Percentiles rank a stretch among this genome's conserved stretches.
Conservation (phyloP, 2,888 invertebrate species). For the Brachyptera putata region DNA sequence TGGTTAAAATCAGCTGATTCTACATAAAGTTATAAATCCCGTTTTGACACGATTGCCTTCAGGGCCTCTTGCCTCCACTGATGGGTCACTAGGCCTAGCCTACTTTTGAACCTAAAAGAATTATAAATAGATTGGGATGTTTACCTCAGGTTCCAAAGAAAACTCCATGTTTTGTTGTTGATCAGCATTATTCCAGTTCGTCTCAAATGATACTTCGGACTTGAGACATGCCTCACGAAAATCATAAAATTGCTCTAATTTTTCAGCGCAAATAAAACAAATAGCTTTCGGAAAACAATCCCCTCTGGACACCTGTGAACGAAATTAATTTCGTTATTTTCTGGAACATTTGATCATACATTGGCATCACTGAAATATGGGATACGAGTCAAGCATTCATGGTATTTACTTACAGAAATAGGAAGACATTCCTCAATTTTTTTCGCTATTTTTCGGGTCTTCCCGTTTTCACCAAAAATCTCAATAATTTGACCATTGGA, state of each 20-base stretch:
- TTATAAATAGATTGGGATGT: not conserved
- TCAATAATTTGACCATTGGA: constrained; percentile 28
- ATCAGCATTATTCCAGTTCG: constrained; percentile 21
- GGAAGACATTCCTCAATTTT: constrained; percentile 32
- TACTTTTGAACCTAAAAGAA: no score
- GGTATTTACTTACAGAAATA: constrained; percentile 25
- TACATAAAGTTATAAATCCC: not conserved
- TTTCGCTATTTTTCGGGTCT: constrained; percentile 19
- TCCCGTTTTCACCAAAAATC: constrained; percentile 31
- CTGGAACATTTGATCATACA: not conserved
- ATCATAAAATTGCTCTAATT: constrained; percentile 25
- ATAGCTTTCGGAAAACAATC: constrained; percentile 29
- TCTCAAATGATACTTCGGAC: constrained; percentile 23
- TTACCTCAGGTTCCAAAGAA: constrained; percentile 31
- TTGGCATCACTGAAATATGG: not conserved
- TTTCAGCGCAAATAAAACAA: constrained; percentile 25
- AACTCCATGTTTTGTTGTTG: constrained; percentile 21
- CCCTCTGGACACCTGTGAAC: constrained; percentile 25
- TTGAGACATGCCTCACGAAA: constrained; percentile 25
- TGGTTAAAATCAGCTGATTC: no score
- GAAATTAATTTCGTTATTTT: no score
- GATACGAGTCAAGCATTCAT: not conserved
- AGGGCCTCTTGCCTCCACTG: no score
- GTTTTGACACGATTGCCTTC: not conserved
- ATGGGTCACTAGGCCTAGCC: no score